A percentile compares a stretch with the other conserved stretches of the same genome.
Conservation (phyloP, 1,140 invertebrate species). For the Brachionus rotundiformis region DNA sequence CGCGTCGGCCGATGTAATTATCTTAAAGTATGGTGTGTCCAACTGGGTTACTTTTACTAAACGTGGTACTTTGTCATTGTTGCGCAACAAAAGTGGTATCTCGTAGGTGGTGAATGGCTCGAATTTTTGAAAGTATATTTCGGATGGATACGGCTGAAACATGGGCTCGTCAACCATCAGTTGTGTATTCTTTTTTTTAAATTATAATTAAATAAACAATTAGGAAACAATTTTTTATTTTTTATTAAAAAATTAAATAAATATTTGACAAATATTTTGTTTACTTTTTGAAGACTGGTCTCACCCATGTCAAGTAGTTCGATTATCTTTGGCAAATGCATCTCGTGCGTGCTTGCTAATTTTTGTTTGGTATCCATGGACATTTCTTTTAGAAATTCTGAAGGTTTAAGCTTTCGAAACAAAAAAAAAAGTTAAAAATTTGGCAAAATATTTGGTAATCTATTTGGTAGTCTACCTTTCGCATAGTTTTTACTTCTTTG, state of each 20-base stretch:
- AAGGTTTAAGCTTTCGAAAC: conserved; percentile 63
- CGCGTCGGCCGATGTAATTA: conserved; percentile 62
- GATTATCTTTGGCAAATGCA: conserved; percentile 62
- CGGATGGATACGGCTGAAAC: conserved; percentile 65
- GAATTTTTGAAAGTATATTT: conserved; percentile 64
- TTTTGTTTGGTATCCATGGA: conserved; percentile 63
- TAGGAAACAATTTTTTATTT: too few species aligned
- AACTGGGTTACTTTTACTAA: conserved; percentile 63
- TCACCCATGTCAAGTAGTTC: conserved; percentile 64
- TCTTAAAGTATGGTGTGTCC: conserved; percentile 64
- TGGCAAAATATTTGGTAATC: conserved; percentile 4
- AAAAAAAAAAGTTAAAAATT: conserved; percentile 54
- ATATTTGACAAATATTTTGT: background rate
- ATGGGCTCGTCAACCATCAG: conserved; percentile 58
- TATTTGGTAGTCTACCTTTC: conserved; percentile 54
- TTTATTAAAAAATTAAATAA: background rate
- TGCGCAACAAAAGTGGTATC: conserved; percentile 62
- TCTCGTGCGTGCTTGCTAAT: conserved; percentile 62
- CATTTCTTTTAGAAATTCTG: conserved; percentile 63
- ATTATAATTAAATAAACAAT: background rate
- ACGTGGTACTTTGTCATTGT: conserved; percentile 65
- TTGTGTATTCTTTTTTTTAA: conserved; percentile 5
- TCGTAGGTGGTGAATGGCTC: conserved; percentile 63
- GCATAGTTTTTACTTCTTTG: conserved; percentile 55
- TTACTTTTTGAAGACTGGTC: conserved; percentile 63